Percentiles rank a stretch among this genome's conserved stretches.
Conservation (phyloP, 2,888 invertebrate species). For the Ophioninae sp. region DNA sequence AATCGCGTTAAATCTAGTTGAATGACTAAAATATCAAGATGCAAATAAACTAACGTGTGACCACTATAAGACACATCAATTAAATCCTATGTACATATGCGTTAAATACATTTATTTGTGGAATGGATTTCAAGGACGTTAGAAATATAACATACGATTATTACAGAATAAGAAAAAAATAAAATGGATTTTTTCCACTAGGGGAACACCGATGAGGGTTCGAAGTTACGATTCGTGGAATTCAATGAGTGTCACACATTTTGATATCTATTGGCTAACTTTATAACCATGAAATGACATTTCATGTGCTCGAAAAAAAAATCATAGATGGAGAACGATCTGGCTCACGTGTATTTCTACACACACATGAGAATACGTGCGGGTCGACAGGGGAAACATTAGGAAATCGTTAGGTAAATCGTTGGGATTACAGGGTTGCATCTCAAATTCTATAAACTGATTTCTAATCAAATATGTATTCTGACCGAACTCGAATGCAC, state of each 20-base stretch:
- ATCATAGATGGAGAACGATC: conserved; percentile 11
- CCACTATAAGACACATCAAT: conserved; percentile 53
- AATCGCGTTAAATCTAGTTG: conserved; percentile 25
- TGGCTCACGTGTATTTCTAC: conserved; percentile 40
- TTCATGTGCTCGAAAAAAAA: conserved; percentile 25
- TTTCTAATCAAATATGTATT: background rate
- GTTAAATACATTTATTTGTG: conserved; percentile 56
- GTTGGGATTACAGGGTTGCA: background rate
- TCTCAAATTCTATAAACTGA: background rate
- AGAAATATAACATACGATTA: conserved; percentile 19
- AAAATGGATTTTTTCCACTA: conserved; percentile 14
- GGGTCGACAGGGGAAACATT: background rate
- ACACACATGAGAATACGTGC: conserved; percentile 20
- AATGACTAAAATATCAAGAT: conserved; percentile 54
- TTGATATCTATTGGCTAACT: conserved; percentile 24
- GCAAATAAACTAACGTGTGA: conserved; percentile 46
- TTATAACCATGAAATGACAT: conserved; percentile 23
- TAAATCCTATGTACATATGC: conserved; percentile 43
- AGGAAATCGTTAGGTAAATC: background rate
- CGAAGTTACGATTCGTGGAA: background rate
- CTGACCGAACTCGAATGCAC: background rate
- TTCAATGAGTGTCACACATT: background rate
- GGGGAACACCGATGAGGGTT: background rate
- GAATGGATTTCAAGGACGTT: conserved; percentile 35
- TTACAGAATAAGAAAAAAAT: conserved; percentile 30